A percentile compares a stretch with the other conserved stretches of the same genome.
Conservation (phyloP, 2,888 invertebrate species). For the Rhamnusium bicolor region DNA sequence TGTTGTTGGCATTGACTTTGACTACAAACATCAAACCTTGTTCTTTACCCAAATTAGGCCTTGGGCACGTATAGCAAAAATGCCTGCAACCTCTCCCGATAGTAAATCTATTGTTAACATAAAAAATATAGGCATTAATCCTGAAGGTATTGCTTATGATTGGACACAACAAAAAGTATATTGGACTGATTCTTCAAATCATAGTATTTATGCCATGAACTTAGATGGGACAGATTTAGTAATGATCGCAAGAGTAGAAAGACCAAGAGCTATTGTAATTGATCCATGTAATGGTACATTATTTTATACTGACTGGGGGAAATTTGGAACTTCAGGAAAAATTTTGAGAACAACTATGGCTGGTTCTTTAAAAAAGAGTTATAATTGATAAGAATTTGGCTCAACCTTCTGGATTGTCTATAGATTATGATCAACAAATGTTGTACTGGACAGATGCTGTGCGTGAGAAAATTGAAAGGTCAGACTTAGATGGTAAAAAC, state of each 20-base stretch:
- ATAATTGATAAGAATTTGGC: constrained; percentile 93
- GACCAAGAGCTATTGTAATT: constrained; percentile 95
- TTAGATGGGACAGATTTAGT: constrained; percentile 89
- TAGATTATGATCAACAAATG: constrained; percentile 95
- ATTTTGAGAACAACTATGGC: constrained; percentile 98
- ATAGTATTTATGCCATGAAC: constrained; percentile 96
- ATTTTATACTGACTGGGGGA: constrained; percentile 97
- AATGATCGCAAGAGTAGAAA: constrained; percentile 93
- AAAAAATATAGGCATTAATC: constrained; percentile 87
- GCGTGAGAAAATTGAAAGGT: constrained; percentile 94
- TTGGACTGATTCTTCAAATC: constrained; percentile 97
- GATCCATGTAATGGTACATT: constrained; percentile 97
- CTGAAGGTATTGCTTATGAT: constrained; percentile 95
- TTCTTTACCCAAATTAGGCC: constrained; percentile 96
- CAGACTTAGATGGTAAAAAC: constrained; percentile 86
- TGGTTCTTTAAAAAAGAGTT: constrained; percentile 89
- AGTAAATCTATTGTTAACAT: constrained; percentile 78
- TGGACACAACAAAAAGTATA: constrained; percentile 98
- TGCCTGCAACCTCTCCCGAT: constrained; percentile 82
- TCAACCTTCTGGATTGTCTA: constrained; percentile 95
- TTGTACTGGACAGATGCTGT: constrained; percentile 98
- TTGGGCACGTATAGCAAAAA: constrained; percentile 89
- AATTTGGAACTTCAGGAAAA: constrained; percentile 93
- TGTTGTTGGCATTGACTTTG: constrained; percentile 96
- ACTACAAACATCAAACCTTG: constrained; percentile 88